A percentile compares a stretch with the other conserved stretches of the same genome.
These are phyloP conservation scores for Vicugna pacos DNA, from an alignment of 2,113 vertebrate genomes.

Conservation along the genomic window DNA sequence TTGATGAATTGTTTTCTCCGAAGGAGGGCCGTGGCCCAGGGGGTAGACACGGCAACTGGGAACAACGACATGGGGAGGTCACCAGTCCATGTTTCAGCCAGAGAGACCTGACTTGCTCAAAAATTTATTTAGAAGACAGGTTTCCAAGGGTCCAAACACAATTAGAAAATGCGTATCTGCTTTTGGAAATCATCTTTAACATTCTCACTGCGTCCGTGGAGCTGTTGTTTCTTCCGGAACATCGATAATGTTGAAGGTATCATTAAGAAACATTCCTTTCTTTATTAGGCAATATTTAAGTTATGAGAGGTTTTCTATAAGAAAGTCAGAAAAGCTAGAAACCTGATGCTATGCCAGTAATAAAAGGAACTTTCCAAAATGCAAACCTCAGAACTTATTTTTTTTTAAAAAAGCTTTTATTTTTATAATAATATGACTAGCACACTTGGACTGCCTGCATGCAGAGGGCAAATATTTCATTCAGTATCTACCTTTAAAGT, in stretches of 20 bases:
- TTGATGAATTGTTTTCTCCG: neutral
- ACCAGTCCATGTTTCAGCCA: neutral
- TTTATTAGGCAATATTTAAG: neutral
- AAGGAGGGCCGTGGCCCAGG: neutral
- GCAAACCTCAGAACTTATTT: neutral
- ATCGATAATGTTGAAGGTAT: neutral
- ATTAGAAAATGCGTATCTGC: neutral
- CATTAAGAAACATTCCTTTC: neutral
- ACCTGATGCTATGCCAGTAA: neutral
- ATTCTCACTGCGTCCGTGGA: neutral
- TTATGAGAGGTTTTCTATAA: neutral
- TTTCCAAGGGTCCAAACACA: neutral
- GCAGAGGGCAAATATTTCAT: neutral
- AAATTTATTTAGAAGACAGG: neutral
- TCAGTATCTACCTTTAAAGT: neutral
- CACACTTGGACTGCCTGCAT: neutral
- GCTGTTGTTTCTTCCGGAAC: neutral
- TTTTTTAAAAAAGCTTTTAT: neutral
- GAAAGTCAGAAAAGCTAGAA: neutral
- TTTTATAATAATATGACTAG: neutral
- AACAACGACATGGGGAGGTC: neutral
- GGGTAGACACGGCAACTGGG: neutral
- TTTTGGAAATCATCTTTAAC: neutral
- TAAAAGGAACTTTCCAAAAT: slow-evolving; percentile 43
- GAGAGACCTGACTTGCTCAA: neutral